Conservation (phyloP, 2,797 vertebrate genomes). For the Phoxinus dragarum region DNA sequence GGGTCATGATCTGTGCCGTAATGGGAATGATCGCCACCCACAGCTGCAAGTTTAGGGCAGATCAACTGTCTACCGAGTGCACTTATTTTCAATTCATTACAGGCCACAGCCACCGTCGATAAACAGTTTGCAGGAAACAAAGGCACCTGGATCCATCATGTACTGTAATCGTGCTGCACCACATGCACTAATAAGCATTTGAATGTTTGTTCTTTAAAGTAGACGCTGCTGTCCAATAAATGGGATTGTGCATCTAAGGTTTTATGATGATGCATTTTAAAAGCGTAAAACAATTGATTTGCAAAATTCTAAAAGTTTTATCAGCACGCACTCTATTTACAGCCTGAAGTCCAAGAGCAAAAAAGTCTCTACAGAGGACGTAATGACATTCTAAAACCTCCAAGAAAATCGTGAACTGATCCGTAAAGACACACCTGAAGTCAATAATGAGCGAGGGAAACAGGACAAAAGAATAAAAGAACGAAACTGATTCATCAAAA, state of each 20-base stretch:
- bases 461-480: slow-evolving; percentile 48
- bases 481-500: slow-evolving; percentile 55
- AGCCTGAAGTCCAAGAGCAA: neutral
- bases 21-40: neutral
- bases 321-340: slow-evolving; percentile 4
- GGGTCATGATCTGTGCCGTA: slow-evolving; percentile 20
- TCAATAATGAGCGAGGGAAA: slow-evolving; percentile 44
- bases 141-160: slow-evolving; percentile 27
- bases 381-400: slow-evolving; percentile 41
- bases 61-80: neutral
- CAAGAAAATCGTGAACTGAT: slow-evolving; percentile 40
- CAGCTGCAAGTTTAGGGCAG: slow-evolving; percentile 26
- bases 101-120: neutral
- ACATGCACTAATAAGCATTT: slow-evolving; percentile 4
- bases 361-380: slow-evolving; percentile 6
- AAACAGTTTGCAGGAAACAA: slow-evolving; percentile 28
- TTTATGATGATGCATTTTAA: slow-evolving; percentile 5
- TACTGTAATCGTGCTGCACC: slow-evolving; percentile 8
- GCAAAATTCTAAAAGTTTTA: neutral
- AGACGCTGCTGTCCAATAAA: slow-evolving; percentile 26
- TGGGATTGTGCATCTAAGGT: neutral
- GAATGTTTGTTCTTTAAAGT: slow-evolving; percentile 9
- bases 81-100: slow-evolving; percentile 32
- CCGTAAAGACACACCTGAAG: slow-evolving; percentile 50
- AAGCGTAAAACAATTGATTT: slow-evolving; percentile 36